Conservation (phyloP, 2,797 vertebrate genomes). For the Pangasius djambal region DNA sequence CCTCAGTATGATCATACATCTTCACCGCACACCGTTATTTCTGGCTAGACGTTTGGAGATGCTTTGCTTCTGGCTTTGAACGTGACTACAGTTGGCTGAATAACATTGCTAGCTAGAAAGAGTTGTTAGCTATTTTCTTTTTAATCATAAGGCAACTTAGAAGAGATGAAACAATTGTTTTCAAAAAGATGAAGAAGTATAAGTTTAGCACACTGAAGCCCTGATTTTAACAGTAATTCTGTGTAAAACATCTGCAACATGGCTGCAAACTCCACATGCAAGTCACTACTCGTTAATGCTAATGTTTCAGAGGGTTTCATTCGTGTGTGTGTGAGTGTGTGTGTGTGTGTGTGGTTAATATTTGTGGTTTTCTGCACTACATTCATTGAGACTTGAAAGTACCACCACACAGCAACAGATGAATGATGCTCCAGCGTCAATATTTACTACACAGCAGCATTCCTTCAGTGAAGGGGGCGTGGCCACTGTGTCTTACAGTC, state of each 20-base stretch:
- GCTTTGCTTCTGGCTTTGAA: too few relatives aligned
- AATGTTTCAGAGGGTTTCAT: not conserved
- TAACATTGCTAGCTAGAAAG: too few relatives aligned
- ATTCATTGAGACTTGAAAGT: conserved; percentile 4
- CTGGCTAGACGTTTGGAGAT: too few relatives aligned
- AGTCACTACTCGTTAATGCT: not conserved
- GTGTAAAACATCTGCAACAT: not conserved
- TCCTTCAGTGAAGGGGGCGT: not conserved
- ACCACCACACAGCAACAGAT: not conserved
- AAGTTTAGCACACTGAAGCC: not conserved
- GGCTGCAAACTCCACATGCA: not conserved
- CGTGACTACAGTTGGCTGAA: too few relatives aligned
- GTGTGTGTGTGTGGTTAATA: conserved; percentile 35
- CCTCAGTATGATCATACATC: too few relatives aligned
- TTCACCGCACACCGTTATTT: too few relatives aligned
- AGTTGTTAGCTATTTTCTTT: too few relatives aligned
- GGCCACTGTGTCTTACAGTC: not conserved
- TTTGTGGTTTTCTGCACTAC: conserved; percentile 39
- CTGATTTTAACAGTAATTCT: not conserved
- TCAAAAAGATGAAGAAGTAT: too few relatives aligned
- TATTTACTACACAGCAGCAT: not conserved
- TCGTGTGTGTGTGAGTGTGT: conserved; percentile 8
- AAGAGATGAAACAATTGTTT: too few relatives aligned
- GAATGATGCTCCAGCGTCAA: not conserved
- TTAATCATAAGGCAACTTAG: too few relatives aligned